Evolutionary conservation across 1,140 invertebrate species (phyloP), one percentile per base, ranked within the genome.

Genomic region (Hylaeus anthracinus): DNA sequence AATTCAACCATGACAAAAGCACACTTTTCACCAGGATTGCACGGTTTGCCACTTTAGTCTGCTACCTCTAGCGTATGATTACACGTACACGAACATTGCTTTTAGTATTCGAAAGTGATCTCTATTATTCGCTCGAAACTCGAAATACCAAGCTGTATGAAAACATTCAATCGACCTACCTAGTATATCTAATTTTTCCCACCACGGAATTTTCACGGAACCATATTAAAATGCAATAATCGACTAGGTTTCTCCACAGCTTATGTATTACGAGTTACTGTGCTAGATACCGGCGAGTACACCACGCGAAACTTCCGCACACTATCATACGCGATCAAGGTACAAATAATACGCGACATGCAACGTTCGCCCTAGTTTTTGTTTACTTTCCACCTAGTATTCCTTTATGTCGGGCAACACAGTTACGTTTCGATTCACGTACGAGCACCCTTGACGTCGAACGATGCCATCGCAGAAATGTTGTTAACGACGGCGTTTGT

Each of bases 11-110:
- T 41, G 80, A 78, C 72, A 72, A 83, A 58, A 85, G 83, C 85
- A 88, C 85, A 86, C 84, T 61, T 78, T 78, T 61, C 51, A 61
- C 60, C 60, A 73, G 78, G 71, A 60, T 72, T 48, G 85, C 72
- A 83, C 64, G 67, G 48, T 87, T 88, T 88, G 90, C 91, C 90
- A 92, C 84, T 92, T 92, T 92, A 92, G 90, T 92, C 91, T 92
- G 91, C 90, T 91, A 89, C 87, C 88, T 82, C n/a, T 65, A 87
- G 69, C 72, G 12, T 77, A 78, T 74, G 26, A 56, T 70, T 56
- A 85, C 41, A 86, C 8, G 39, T 51, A 79, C 55, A 82, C 45
- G 76, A 51, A 72, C 39, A 53, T 76, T 48, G 64, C 37, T 83
- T 74, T 37, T 58, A 58, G 48, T 66, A 51, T 43, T 58, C 58